These are phyloP conservation scores for Mesaphorura yosii DNA, from an alignment of 1,140 invertebrate genomes.

Conservation along the genomic window DNA sequence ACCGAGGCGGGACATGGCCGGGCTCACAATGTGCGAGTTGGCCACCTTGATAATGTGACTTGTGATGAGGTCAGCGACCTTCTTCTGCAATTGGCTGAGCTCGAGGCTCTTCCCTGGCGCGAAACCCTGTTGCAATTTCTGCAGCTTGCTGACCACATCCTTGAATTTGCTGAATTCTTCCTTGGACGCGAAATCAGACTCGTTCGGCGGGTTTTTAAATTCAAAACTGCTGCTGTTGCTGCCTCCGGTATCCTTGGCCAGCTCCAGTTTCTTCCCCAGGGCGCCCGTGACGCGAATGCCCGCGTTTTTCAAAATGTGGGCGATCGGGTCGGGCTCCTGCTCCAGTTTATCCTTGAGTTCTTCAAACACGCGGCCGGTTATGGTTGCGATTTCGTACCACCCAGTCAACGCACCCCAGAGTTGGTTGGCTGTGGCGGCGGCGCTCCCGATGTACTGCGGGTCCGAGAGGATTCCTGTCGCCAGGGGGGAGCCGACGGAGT, in stretches of 20 bases:
- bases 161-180: no score
- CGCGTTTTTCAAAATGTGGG: no score
- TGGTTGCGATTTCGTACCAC: not conserved
- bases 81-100: not conserved
- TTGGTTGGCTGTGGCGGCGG: not conserved
- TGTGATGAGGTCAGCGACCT: not conserved
- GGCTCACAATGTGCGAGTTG: not conserved
- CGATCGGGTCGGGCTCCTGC: no score
- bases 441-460: not conserved
- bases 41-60: conserved; percentile 6
- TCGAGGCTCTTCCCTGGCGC: not conserved
- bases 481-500: conserved; percentile 7
- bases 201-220: no score
- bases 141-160: not conserved
- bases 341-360: not conserved
- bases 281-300: no score
- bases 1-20: not conserved
- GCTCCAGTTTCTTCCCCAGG: no score
- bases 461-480: conserved; percentile 1
- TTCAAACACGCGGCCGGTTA: not conserved
- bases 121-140: not conserved
- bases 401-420: not conserved
- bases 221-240: no score
- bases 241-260: no score
- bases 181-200: no score